phyloP scores from a whole-genome alignment of 2,888 invertebrate species.

The Rotaria socialis region DNA sequence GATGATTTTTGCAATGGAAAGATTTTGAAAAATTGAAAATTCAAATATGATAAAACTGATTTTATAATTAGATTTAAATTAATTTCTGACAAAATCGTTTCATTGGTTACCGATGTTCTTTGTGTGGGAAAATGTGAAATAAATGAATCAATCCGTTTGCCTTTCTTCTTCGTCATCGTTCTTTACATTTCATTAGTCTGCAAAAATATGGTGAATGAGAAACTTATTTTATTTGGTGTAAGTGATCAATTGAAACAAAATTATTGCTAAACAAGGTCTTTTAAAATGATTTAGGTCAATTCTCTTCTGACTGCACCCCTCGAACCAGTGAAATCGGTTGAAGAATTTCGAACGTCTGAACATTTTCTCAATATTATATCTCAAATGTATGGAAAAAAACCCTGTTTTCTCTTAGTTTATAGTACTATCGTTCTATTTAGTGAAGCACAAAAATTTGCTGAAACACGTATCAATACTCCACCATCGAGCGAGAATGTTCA shows the following conservation, averaged over 20 bases:
- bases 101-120: not conserved
- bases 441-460: not conserved
- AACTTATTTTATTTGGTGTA: conserved; percentile 24
- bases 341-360: not conserved
- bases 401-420: too few relatives aligned
- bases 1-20: too few relatives aligned
- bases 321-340: not conserved
- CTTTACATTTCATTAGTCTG: not conserved
- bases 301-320: not conserved
- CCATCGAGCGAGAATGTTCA: not conserved
- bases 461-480: not conserved
- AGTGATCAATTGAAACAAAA: not conserved
- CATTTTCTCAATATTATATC: not conserved
- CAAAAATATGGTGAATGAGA: not conserved
- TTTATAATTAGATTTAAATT: not conserved
- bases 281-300: not conserved
- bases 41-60: too few relatives aligned
- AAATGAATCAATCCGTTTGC: not conserved
- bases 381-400: not conserved
- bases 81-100: not conserved
- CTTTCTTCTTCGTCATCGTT: not conserved
- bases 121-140: conserved; percentile 3
- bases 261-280: not conserved
- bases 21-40: too few relatives aligned
- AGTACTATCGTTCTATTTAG: not conserved